phyloP scores from a whole-genome alignment of 2,797 vertebrate species.

The Silurus aristotelis region DNA sequence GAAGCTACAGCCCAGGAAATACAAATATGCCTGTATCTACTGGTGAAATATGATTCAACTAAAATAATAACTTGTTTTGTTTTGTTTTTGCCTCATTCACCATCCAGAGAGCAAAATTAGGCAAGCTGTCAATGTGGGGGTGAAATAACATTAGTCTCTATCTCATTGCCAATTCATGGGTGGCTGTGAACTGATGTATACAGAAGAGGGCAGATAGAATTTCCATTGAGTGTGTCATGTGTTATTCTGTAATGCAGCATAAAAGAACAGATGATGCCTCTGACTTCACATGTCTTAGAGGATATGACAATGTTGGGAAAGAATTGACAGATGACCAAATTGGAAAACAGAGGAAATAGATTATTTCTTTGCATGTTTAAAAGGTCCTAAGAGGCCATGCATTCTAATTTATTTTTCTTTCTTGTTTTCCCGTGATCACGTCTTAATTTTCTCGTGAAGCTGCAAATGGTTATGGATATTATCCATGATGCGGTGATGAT shows the following conservation, averaged over 20 bases:
- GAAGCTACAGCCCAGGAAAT: neutral
- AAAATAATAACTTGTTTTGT: neutral
- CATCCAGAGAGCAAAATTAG: no score
- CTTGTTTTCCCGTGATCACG: no score
- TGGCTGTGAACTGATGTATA: constrained; percentile 10
- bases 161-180: neutral
- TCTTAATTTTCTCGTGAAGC: no score
- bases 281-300: neutral
- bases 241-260: neutral
- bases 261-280: neutral
- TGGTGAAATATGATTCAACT: neutral
- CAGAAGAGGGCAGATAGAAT: neutral
- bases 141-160: neutral
- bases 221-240: neutral
- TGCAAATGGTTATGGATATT: no score
- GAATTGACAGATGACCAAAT: neutral
- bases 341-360: neutral
- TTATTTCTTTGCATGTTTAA: neutral
- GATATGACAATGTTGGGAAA: neutral
- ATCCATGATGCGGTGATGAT: no score
- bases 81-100: neutral
- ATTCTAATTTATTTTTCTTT: no score
- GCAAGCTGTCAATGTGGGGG: neutral
- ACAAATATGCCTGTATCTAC: neutral
- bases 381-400: no score